A percentile compares a stretch with the other conserved stretches of the same genome.
phyloP scores from a whole-genome alignment of 2,797 vertebrate species.

The Pagetopsis macropterus region DNA sequence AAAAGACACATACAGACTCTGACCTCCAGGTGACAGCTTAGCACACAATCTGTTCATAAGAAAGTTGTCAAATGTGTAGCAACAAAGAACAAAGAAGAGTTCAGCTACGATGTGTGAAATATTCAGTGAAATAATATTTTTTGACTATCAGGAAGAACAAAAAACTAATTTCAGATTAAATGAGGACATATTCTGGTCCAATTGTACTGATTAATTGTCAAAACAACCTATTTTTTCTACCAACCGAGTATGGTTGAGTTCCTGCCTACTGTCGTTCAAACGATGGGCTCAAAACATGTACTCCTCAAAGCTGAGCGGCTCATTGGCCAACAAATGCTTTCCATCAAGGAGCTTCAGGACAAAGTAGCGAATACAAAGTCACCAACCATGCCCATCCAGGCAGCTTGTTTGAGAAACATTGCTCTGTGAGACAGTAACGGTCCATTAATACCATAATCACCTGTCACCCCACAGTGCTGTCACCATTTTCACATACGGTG shows the following conservation, averaged over 20 bases:
- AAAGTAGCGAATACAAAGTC: constrained; percentile 44
- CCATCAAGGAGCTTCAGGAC: constrained; percentile 65
- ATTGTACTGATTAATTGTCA: constrained; percentile 46
- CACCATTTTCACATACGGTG: constrained; percentile 44
- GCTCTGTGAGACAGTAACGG: constrained; percentile 58
- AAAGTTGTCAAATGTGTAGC: too few relatives aligned
- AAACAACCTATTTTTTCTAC: constrained; percentile 21
- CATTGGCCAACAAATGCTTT: constrained; percentile 64
- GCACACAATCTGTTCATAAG: too few relatives aligned
- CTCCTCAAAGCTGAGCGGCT: constrained; percentile 55
- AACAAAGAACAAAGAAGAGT: background rate
- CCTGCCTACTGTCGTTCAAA: constrained; percentile 47
- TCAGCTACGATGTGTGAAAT: background rate
- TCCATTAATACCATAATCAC: constrained; percentile 73
- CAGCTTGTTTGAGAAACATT: constrained; percentile 69
- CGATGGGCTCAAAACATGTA: constrained; percentile 46
- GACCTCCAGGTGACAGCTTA: too few relatives aligned
- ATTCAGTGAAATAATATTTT: background rate
- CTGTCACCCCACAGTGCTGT: constrained; percentile 60
- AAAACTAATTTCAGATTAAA: constrained; percentile 33
- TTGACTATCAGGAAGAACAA: background rate
- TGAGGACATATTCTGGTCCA: constrained; percentile 10
- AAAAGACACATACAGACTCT: too few relatives aligned
- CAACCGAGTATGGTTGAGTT: constrained; percentile 44
- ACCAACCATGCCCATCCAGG: constrained; percentile 60